Evolutionary conservation across 2,113 vertebrate genomes (phyloP).

Genomic region (Neolamprologus toae): DNA sequence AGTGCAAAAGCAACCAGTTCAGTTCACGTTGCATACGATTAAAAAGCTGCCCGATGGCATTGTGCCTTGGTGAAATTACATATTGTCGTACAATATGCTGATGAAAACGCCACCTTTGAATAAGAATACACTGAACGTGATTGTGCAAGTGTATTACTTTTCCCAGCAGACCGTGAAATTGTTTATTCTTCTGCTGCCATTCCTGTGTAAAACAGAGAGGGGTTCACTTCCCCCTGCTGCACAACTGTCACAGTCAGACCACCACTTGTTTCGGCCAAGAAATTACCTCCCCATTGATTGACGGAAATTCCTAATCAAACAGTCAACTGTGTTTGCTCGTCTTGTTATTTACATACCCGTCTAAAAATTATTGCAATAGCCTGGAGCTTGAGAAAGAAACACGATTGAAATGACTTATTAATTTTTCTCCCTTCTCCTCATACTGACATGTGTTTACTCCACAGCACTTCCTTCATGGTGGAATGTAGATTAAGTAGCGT

Average conservation of each 20-base stretch:
- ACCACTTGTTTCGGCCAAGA: slow-evolving; percentile 25
- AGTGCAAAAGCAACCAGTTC: neutral
- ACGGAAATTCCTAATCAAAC: slow-evolving; percentile 27
- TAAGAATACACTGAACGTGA: neutral
- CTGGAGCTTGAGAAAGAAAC: neutral
- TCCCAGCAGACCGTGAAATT: slow-evolving; percentile 57
- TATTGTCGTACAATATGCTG: neutral
- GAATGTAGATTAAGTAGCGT: neutral
- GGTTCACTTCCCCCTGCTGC: slow-evolving; percentile 7
- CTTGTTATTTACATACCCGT: neutral
- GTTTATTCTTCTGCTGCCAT: slow-evolving; percentile 61
- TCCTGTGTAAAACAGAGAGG: slow-evolving; percentile 33
- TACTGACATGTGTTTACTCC: neutral
- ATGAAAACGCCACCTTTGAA: slow-evolving; percentile 13
- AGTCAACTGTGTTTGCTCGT: neutral
- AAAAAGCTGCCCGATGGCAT: neutral
- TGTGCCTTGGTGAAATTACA: neutral
- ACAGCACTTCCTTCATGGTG: neutral
- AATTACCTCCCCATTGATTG: slow-evolving; percentile 44
- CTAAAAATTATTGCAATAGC: neutral
- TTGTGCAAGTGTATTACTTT: slow-evolving; percentile 25
- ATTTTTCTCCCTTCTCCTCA: neutral
- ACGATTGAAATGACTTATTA: neutral
- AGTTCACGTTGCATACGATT: neutral
- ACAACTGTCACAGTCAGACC: neutral